These are phyloP conservation scores for Apteryx mantelli DNA, from an alignment of 2,113 vertebrate genomes.

Conservation along the genomic window DNA sequence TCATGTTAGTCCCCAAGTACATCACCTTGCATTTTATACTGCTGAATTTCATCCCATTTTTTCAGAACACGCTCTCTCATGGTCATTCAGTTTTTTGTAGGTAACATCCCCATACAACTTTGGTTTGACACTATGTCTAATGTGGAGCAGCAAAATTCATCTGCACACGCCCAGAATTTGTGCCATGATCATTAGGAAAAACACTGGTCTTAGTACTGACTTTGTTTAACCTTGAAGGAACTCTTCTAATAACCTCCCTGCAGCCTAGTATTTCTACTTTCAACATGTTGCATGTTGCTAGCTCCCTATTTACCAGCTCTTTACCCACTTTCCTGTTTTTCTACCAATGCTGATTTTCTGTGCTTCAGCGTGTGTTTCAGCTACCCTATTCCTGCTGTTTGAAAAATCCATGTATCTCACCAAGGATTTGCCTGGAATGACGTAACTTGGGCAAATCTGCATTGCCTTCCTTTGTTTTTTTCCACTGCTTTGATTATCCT, in stretches of 20 bases:
- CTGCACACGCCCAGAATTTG: neutral
- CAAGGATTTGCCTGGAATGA: neutral
- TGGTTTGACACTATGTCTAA: neutral
- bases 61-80: neutral
- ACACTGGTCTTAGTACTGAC: neutral
- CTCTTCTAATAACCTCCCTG: neutral
- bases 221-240: neutral
- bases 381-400: neutral
- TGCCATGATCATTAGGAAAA: neutral
- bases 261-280: neutral
- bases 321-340: neutral
- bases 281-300: neutral
- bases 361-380: neutral
- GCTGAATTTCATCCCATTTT: neutral
- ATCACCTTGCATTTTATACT: neutral
- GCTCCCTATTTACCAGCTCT: neutral
- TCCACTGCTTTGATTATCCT: neutral
- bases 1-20: neutral
- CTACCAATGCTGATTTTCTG: neutral
- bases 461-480: neutral
- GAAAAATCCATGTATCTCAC: neutral
- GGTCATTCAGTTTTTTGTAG: neutral
- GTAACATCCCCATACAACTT: neutral
- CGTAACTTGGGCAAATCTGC: neutral
- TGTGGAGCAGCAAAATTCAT: neutral